These are phyloP conservation scores for Zaprionus lineosus DNA, from an alignment of 2,888 invertebrate species.

Conservation along the genomic window DNA sequence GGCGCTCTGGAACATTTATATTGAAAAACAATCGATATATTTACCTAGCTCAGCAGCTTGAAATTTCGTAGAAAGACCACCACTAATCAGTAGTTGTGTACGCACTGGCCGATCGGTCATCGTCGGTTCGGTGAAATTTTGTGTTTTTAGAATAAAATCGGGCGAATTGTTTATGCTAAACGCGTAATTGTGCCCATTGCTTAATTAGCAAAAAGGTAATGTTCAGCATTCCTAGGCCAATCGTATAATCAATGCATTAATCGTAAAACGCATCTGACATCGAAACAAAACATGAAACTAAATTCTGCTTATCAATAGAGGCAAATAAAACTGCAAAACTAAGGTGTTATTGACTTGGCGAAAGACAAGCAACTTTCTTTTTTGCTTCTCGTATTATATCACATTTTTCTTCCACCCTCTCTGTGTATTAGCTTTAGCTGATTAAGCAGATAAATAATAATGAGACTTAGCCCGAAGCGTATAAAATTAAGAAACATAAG, in stretches of 20 bases:
- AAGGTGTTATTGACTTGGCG: slow-evolving; percentile 65
- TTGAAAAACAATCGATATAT: not conserved
- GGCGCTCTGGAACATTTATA: too few species aligned
- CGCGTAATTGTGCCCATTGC: slow-evolving; percentile 37
- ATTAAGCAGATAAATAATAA: slow-evolving; percentile 40
- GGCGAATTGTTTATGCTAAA: slow-evolving; percentile 37
- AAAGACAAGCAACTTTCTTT: slow-evolving; percentile 62
- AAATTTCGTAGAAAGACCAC: too few species aligned
- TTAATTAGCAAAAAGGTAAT: slow-evolving; percentile 55
- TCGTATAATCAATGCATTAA: not conserved
- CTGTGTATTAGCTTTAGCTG: slow-evolving; percentile 30
- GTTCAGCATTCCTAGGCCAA: not conserved
- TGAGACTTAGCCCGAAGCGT: slow-evolving; percentile 27
- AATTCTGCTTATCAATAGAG: slow-evolving; percentile 62
- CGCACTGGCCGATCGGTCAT: slow-evolving; percentile 51
- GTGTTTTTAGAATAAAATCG: slow-evolving; percentile 36
- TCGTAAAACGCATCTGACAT: not conserved
- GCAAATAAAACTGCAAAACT: slow-evolving; percentile 68
- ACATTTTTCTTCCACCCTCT: slow-evolving; percentile 28
- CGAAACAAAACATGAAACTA: slow-evolving; percentile 21
- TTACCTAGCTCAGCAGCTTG: too few species aligned
- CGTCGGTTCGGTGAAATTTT: slow-evolving; percentile 48
- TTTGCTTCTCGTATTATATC: slow-evolving; percentile 51
- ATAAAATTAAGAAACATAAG: slow-evolving; percentile 30
- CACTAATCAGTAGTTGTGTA: slow-evolving; percentile 27